Evolutionary conservation across 2,888 invertebrate genomes (phyloP).

Genomic region (Strigamia crassipes): DNA sequence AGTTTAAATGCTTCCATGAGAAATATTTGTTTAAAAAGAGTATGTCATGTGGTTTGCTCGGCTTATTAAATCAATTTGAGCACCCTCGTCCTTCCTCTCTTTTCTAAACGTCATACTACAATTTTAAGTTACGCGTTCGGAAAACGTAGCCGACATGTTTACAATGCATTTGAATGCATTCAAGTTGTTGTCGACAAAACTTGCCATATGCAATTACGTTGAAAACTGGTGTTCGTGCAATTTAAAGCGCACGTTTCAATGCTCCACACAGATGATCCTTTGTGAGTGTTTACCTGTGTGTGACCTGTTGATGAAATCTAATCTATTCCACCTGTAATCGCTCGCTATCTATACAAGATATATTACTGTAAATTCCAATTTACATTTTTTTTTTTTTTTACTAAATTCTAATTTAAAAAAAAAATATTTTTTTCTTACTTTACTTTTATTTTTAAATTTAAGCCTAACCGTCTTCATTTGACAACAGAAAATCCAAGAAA

Average conservation of each 20-base stretch:
- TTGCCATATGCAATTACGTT: neutral
- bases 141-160: neutral
- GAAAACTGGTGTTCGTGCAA: neutral
- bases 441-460: neutral
- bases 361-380: neutral
- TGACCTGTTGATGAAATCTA: conserved; percentile 11
- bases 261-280: neutral
- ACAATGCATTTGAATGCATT: conserved; percentile 19
- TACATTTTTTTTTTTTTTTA: neutral
- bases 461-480: neutral
- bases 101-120: neutral
- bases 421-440: neutral
- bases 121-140: neutral
- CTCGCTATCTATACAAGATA: neutral
- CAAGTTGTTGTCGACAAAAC: neutral
- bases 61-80: neutral
- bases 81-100: neutral
- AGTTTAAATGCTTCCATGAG: neutral
- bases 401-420: neutral
- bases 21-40: conserved; percentile 14
- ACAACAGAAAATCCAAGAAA: neutral
- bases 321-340: neutral
- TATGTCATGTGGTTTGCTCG: neutral
- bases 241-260: neutral
- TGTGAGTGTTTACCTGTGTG: neutral